Evolutionary conservation across 1,140 invertebrate genomes (phyloP), one percentile per base, ranked within the genome.

Genomic region (Drosophila lacteicornis): DNA sequence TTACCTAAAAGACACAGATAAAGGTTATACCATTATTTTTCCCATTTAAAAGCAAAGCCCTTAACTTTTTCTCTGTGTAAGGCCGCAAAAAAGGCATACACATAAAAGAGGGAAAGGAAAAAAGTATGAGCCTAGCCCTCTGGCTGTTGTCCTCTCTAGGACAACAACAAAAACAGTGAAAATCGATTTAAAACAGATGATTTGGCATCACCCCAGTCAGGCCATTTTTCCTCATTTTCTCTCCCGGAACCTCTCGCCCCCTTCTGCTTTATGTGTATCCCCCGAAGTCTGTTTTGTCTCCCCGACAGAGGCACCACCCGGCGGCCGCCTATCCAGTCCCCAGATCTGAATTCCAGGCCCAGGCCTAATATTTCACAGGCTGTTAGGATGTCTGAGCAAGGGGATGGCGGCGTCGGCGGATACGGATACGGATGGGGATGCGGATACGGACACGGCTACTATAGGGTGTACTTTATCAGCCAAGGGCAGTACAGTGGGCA

Each of bases 131-230:
- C 55, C 58, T 61, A 58, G 25, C 42, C 27, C n/a, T n/a, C n/a
- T n/a, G n/a, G n/a, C n/a, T n/a, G n/a, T n/a, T n/a, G n/a, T n/a
- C n/a, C n/a, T n/a, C n/a, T n/a, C n/a, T n/a, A 70, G 38, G 27
- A 55, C 74, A 61, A 59, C 74, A 61, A 69, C 63, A 79, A 79
- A 79, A 78, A 59, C 75, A 75, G 49, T 33, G 47, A 81, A 90
- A 90, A 90, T 90, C 85, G 85, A 90, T 90, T 90, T 80, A 90
- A 83, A 90, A 90, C 85, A 90, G 85, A 90, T 90, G 85, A 90
- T 90, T 90, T 90, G 85, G 75, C 85, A 85, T 63, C 62, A 70
- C 69, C 62, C 80, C 73, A 70, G 56, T 36, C 66, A 70, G 53
- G 56, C 50, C 17, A 45, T 38, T 53, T 50, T 45, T n/a, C 42